Evolutionary conservation across 2,113 vertebrate species (phyloP).

Genomic region (Brachypteracias leptosomus): DNA sequence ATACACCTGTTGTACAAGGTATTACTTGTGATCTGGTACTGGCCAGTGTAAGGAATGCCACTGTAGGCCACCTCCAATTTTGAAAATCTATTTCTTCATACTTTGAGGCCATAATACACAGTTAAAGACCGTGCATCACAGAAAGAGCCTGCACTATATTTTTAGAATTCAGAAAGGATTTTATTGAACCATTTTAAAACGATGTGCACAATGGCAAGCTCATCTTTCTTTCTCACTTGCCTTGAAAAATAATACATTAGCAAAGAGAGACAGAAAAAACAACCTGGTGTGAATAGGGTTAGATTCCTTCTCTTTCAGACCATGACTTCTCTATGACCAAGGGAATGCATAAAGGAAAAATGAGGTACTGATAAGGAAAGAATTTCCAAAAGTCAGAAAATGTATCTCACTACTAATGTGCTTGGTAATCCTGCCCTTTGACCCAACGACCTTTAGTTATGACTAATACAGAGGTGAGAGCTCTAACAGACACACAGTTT

Average conservation of each 20-base stretch:
- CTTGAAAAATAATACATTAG: not conserved
- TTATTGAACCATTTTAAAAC: not conserved
- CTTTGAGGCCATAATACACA: accelerated
- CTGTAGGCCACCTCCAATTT: not conserved
- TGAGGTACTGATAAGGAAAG: not conserved
- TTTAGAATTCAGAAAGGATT: not conserved
- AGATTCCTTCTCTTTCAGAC: not conserved
- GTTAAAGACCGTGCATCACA: not conserved
- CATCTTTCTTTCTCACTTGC: not conserved
- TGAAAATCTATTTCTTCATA: not conserved
- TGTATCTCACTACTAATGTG: not conserved
- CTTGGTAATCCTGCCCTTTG: not conserved
- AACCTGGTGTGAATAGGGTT: not conserved
- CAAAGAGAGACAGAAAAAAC: not conserved
- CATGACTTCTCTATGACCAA: not conserved
- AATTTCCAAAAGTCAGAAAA: not conserved
- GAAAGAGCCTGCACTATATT: not conserved
- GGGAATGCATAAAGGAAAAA: not conserved
- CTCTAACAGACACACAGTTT: not conserved
- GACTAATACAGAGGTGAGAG: not conserved
- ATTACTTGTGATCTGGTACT: not conserved
- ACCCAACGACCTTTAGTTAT: not conserved
- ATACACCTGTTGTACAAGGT: not conserved
- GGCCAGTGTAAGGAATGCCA: not conserved
- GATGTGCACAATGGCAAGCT: not conserved